phyloP scores from a whole-genome alignment of 1,140 invertebrate genomes.

The Apolygus lucorum region DNA sequence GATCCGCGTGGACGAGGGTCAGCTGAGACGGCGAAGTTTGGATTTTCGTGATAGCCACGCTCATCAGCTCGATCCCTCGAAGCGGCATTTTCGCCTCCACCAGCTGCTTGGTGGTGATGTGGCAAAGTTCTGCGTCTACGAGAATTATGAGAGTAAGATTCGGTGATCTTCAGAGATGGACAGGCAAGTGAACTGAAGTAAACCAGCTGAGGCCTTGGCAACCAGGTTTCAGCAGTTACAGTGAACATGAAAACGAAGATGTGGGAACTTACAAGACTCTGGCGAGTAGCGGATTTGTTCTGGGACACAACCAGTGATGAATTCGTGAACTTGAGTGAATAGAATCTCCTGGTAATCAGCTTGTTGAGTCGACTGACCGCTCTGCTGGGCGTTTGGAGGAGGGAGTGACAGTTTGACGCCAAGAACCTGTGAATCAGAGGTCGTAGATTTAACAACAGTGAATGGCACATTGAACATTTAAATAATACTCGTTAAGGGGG shows the following conservation, averaged over 20 bases:
- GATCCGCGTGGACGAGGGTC: conserved; percentile 86
- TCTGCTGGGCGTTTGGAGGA: conserved; percentile 15
- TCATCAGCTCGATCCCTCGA: conserved; percentile 72
- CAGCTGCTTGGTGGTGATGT: conserved; percentile 66
- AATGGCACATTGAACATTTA: too few species aligned
- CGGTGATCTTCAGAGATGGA: background rate
- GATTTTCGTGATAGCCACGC: conserved; percentile 79
- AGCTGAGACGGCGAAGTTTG: conserved; percentile 79
- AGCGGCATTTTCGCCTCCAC: conserved; percentile 68
- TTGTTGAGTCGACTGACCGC: conserved; percentile 19
- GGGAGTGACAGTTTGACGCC: conserved; percentile 51
- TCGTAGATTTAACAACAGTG: too few species aligned
- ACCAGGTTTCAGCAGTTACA: conserved; percentile 23
- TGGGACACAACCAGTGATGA: conserved; percentile 72
- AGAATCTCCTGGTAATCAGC: conserved; percentile 42
- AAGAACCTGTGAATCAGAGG: conserved; percentile 46
- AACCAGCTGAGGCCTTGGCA: too few species aligned
- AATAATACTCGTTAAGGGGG: too few species aligned
- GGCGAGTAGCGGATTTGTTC: conserved; percentile 78
- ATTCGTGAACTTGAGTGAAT: conserved; percentile 65
- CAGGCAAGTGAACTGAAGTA: background rate
- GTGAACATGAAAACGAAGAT: conserved; percentile 6
- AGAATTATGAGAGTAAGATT: conserved; percentile 26
- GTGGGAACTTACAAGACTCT: conserved; percentile 64
- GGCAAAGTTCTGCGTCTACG: conserved; percentile 81